Base-by-base conservation (phyloP, 2,113 vertebrate species). In the Petaurus breviceps region DNA sequence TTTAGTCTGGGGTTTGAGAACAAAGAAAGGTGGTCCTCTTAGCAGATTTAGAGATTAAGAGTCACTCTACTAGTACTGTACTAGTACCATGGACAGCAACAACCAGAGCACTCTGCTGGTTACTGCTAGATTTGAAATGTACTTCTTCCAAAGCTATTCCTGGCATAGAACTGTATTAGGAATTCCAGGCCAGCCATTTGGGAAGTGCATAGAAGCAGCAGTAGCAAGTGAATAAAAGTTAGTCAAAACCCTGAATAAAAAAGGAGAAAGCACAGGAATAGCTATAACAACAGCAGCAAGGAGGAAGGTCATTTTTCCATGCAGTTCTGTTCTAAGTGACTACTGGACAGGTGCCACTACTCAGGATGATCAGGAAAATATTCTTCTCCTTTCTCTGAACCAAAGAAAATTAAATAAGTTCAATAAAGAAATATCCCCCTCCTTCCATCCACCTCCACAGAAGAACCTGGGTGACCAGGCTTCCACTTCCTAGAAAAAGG, bases 221-320 rank as follows among this genome's bases (percentile, higher is more conserved):
- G 94, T 94, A 19, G 90, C 37, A n/a, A 37, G 89, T 49, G 54
- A 57, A 51, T 92, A 94, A 96, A 95, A 8, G 7, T 46, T 61
- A n/a, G 46, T n/a, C 92, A 52, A n/a, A 57, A 0, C 49, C 94
- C 95, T 52, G 92, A 84, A 43, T 84, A 43, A 84, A 84, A 77
- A 43, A n/a, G 37, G 61, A 77, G 61, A 31, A 77, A 77, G 31
- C 61, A n/a, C 37, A n/a, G 61, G 61, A 77, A n/a, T n/a, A 77
- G 37, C 61, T n/a, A 5, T 77, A 77, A 31, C 68, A 84, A 84
- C 6, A 84, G n/a, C 19, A 84, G n/a, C n/a, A 84, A 84, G n/a
- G 16, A 22, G 6, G 19, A 84, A 84, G 19, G 16, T 43, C 68
- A 84, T 84, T 84, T 68, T 84, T 23, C 68, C n/a, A 84, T 43